Conservation (phyloP, 2,113 vertebrate species). For the Pristiophorus japonicus region DNA sequence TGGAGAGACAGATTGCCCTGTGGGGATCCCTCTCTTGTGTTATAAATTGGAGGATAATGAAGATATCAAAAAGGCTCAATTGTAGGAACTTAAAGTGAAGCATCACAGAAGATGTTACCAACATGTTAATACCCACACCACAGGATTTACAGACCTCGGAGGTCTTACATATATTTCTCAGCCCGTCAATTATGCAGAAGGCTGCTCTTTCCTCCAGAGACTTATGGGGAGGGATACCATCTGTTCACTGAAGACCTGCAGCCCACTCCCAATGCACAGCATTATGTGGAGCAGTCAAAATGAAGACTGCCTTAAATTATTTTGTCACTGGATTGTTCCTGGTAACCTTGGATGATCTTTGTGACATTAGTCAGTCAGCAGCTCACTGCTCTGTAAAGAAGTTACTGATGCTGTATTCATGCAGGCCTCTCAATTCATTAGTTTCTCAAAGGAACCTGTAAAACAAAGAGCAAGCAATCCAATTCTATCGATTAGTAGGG, state of each 20-base stretch:
- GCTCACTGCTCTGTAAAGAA: neutral
- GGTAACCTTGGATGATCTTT: neutral
- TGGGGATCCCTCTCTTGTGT: neutral
- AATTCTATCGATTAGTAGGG: neutral
- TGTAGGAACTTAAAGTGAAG: neutral
- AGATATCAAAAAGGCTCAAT: neutral
- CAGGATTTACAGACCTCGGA: neutral
- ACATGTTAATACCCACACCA: neutral
- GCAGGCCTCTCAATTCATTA: neutral
- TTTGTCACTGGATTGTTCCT: neutral
- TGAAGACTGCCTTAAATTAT: neutral
- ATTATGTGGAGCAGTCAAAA: neutral
- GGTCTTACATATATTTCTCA: neutral
- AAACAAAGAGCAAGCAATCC: neutral
- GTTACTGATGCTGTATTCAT: neutral
- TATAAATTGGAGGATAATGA: neutral
- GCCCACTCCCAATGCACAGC: neutral
- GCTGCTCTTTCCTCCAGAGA: neutral
- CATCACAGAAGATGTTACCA: neutral
- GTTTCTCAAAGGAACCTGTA: neutral
- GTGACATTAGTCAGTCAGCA: neutral
- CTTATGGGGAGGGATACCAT: neutral
- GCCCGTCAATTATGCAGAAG: neutral
- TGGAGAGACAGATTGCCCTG: neutral
- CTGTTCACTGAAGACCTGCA: neutral